phyloP scores from a whole-genome alignment of 2,797 vertebrate species.

The Rhadinocentrus ornatus region DNA sequence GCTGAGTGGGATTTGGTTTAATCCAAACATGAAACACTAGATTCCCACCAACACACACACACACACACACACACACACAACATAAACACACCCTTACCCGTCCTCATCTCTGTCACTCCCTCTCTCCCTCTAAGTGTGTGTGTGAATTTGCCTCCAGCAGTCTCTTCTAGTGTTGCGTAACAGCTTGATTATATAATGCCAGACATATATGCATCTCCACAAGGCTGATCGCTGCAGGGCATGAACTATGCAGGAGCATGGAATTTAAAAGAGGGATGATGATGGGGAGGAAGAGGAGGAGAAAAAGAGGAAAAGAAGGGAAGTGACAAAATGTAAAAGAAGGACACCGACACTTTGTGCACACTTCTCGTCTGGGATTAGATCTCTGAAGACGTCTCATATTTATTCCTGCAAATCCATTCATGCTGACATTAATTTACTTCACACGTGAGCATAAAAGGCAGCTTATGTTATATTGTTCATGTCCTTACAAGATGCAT shows the following conservation, averaged over 20 bases:
- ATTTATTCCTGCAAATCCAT: constrained; percentile 6
- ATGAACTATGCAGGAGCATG: constrained; percentile 66
- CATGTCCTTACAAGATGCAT: background rate
- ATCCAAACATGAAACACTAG: constrained; percentile 80
- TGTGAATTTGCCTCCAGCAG: constrained; percentile 51
- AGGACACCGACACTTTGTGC: background rate
- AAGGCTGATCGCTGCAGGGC: constrained; percentile 63
- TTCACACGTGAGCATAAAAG: constrained; percentile 13
- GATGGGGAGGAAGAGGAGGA: constrained; percentile 8
- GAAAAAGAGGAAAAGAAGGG: background rate
- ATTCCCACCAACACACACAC: constrained; percentile 48
- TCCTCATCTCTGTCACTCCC: constrained; percentile 26
- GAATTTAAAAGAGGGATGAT: constrained; percentile 14
- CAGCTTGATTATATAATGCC: constrained; percentile 81
- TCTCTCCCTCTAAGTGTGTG: constrained; percentile 26
- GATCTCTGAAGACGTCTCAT: constrained; percentile 10
- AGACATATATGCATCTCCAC: constrained; percentile 79
- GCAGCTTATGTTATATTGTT: background rate
- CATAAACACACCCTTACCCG: constrained; percentile 8
- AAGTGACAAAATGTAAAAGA: constrained; percentile 21
- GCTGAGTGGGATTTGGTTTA: constrained; percentile 74
- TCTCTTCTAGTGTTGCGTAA: constrained; percentile 76
- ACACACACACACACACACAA: constrained; percentile 36
- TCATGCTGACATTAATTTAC: constrained; percentile 11
- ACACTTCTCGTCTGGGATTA: constrained; percentile 18